These are phyloP conservation scores for Scolopax rusticola DNA, from an alignment of 2,797 vertebrate species.

Conservation along the genomic window DNA sequence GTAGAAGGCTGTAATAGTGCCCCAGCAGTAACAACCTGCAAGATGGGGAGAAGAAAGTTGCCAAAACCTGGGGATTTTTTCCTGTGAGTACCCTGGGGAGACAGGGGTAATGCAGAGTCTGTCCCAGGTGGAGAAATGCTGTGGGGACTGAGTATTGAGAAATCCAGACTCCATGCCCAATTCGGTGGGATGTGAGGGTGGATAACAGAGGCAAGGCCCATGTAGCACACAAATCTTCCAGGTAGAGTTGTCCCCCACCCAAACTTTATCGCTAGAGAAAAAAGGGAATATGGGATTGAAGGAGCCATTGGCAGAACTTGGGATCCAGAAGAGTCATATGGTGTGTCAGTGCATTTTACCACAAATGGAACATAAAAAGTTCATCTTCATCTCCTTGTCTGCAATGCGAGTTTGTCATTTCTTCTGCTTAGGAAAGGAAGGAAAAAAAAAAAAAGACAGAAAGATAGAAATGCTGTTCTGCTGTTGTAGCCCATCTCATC, in stretches of 20 bases:
- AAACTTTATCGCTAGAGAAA: neutral
- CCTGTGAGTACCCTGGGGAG: neutral
- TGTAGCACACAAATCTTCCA: neutral
- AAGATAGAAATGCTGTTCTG: conserved; percentile 1
- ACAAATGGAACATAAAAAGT: neutral
- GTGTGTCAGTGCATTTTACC: neutral
- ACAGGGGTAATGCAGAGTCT: neutral
- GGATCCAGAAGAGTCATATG: neutral
- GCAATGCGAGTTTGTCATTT: neutral
- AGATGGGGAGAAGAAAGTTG: neutral
- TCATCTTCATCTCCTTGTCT: neutral
- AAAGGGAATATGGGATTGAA: neutral
- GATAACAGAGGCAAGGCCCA: neutral
- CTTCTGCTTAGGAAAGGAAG: neutral
- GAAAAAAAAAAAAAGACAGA: neutral
- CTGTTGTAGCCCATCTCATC: conserved; percentile 5
- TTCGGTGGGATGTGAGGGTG: neutral
- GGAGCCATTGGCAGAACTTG: neutral
- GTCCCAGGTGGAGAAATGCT: neutral
- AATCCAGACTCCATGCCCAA: neutral
- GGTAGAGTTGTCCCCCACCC: neutral
- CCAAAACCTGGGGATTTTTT: neutral
- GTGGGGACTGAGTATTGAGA: neutral
- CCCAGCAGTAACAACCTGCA: neutral
- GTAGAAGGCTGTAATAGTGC: neutral